These are phyloP conservation scores for Fulmarus glacialis DNA, from an alignment of 2,113 vertebrate species.

Conservation along the genomic window DNA sequence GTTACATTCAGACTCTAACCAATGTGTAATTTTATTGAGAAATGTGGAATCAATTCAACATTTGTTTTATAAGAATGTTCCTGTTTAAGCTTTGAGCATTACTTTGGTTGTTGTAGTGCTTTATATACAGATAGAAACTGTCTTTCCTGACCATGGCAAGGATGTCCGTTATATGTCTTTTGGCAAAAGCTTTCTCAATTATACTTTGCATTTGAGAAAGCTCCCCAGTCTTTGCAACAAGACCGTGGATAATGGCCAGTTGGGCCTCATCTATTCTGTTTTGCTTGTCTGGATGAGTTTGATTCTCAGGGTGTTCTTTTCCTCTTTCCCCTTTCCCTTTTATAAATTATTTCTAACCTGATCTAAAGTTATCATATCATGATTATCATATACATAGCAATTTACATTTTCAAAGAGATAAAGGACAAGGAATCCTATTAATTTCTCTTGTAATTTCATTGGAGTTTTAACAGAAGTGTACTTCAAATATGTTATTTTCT, in stretches of 20 bases:
- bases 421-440: not conserved
- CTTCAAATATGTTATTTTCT: not conserved
- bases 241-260: not conserved
- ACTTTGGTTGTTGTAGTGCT: conserved; percentile 27
- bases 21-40: not conserved
- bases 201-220: not conserved
- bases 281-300: not conserved
- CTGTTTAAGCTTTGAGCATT: conserved; percentile 53
- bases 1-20: conserved; percentile 15
- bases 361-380: not conserved
- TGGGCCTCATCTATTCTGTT: not conserved
- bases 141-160: conserved; percentile 11
- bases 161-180: not conserved
- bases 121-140: conserved; percentile 22
- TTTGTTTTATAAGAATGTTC: conserved; percentile 54
- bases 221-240: not conserved
- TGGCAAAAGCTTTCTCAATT: conserved; percentile 12
- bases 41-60: conserved; percentile 27
- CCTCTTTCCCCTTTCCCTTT: not conserved
- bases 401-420: not conserved
- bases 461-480: not conserved
- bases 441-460: not conserved
- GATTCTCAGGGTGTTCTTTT: not conserved
- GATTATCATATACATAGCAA: not conserved
- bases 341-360: not conserved